phyloP scores from a whole-genome alignment of 2,888 invertebrate genomes.

The Sarcophaga subvicina region DNA sequence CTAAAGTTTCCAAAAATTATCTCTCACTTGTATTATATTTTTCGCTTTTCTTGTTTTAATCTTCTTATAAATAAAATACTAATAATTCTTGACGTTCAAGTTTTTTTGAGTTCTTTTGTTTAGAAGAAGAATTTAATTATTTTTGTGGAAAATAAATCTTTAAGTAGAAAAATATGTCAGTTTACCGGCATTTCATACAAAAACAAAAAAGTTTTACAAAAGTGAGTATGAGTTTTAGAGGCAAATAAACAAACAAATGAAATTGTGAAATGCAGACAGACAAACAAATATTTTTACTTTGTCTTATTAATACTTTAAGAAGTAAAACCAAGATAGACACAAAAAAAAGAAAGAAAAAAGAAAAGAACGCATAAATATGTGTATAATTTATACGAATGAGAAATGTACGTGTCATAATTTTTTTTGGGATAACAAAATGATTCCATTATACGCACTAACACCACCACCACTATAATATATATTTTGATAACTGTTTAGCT shows the following conservation, averaged over 20 bases:
- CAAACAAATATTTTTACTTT: neutral
- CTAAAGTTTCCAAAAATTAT: neutral
- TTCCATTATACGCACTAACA: neutral
- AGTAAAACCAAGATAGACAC: too few relatives aligned
- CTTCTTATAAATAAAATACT: neutral
- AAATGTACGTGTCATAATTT: conserved; percentile 18
- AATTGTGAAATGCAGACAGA: conserved; percentile 1
- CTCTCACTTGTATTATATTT: neutral
- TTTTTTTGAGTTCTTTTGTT: neutral
- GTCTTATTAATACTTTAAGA: too few relatives aligned
- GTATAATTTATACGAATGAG: neutral
- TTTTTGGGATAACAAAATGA: conserved; percentile 25
- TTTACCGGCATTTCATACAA: conserved; percentile 6
- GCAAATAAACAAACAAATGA: neutral
- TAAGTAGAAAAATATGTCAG: conserved; percentile 29
- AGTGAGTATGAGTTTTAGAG: neutral
- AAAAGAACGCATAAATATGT: neutral
- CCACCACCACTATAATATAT: neutral
- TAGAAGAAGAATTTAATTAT: neutral
- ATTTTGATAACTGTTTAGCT: neutral
- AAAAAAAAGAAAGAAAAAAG: neutral
- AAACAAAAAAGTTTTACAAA: too few relatives aligned
- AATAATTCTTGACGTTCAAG: neutral
- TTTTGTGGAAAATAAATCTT: neutral
- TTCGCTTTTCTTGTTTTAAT: conserved; percentile 4